A percentile compares a stretch with the other conserved stretches of the same genome.
These are phyloP conservation scores for Pelobates cultripes DNA, from an alignment of 2,797 vertebrate species.

Conservation along the genomic window DNA sequence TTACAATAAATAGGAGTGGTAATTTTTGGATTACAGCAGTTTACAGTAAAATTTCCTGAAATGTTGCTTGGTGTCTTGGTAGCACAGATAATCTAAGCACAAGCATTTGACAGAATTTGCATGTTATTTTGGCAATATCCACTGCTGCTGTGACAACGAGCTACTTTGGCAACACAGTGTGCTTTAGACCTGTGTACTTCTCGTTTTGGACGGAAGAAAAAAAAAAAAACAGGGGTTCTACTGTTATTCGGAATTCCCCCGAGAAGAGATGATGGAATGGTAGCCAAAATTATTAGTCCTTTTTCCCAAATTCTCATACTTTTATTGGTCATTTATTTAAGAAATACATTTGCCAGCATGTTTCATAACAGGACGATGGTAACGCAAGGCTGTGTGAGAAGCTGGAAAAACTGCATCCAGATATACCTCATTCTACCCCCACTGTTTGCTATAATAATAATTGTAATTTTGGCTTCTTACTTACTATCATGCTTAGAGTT, in stretches of 20 bases:
- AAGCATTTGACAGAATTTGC: conserved; percentile 35
- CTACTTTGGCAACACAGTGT: conserved; percentile 29
- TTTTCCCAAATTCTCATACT: conserved; percentile 52
- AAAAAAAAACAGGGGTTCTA: conserved; percentile 43
- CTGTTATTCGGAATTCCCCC: conserved; percentile 38
- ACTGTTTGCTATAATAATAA: too few relatives aligned
- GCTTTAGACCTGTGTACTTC: conserved; percentile 30
- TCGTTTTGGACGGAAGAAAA: conserved; percentile 30
- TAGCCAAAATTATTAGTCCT: conserved; percentile 46
- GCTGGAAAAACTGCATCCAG: too few relatives aligned
- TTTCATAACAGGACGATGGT: conserved; percentile 22
- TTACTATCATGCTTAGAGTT: too few relatives aligned
- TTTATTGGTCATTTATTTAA: conserved; percentile 48
- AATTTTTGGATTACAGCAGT: conserved; percentile 23
- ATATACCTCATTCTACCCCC: too few relatives aligned
- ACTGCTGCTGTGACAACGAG: conserved; percentile 52
- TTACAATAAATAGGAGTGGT: conserved; percentile 30
- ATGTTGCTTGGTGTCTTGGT: conserved; percentile 29
- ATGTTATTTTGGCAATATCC: conserved; percentile 51
- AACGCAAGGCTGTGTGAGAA: not conserved
- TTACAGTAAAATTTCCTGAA: conserved; percentile 26
- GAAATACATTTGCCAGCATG: conserved; percentile 23
- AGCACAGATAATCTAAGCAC: conserved; percentile 33
- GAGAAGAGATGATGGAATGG: conserved; percentile 16
- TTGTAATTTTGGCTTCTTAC: too few relatives aligned